A percentile compares a stretch with the other conserved stretches of the same genome.
Evolutionary conservation across 2,797 vertebrate genomes (phyloP).

Genomic region (Discoglossus pictus): DNA sequence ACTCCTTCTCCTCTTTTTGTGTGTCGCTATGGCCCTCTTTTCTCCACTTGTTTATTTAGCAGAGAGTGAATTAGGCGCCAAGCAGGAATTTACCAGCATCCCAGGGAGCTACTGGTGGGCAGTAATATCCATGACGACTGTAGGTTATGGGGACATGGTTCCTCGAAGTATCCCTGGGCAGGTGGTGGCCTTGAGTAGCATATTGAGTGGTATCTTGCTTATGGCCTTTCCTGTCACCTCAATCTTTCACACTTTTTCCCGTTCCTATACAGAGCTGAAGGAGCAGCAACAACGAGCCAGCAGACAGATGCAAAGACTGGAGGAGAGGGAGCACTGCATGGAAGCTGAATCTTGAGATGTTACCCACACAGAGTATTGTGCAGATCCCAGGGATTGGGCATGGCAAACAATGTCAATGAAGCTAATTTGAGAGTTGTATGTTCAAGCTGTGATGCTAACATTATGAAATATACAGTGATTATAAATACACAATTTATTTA

Average conservation of each 20-base stretch:
- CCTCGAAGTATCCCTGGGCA: constrained; percentile 93
- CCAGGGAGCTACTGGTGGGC: constrained; percentile 98
- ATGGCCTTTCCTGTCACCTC: constrained; percentile 97
- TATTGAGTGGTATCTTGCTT: constrained; percentile 93
- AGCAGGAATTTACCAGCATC: constrained; percentile 94
- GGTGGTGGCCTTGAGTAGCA: constrained; percentile 94
- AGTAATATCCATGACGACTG: constrained; percentile 97
- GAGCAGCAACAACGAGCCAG: constrained; percentile 82
- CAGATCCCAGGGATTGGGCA: not conserved
- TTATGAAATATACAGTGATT: not conserved
- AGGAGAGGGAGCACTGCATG: constrained; percentile 74
- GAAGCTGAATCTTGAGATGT: constrained; percentile 69
- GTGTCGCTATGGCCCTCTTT: constrained; percentile 94
- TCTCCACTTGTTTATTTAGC: constrained; percentile 89
- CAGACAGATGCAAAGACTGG: constrained; percentile 72
- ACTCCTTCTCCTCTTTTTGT: constrained; percentile 89
- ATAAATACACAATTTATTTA: not conserved
- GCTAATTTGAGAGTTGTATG: too few species aligned
- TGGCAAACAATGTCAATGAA: not conserved
- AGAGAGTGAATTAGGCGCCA: constrained; percentile 91
- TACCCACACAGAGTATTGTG: constrained; percentile 24
- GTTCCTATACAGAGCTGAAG: constrained; percentile 91
- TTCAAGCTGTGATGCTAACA: too few species aligned
- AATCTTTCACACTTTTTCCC: constrained; percentile 97
- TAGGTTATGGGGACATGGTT: constrained; percentile 97